phyloP scores from a whole-genome alignment of 2,797 vertebrate species.

The Holocentrus rufus region DNA sequence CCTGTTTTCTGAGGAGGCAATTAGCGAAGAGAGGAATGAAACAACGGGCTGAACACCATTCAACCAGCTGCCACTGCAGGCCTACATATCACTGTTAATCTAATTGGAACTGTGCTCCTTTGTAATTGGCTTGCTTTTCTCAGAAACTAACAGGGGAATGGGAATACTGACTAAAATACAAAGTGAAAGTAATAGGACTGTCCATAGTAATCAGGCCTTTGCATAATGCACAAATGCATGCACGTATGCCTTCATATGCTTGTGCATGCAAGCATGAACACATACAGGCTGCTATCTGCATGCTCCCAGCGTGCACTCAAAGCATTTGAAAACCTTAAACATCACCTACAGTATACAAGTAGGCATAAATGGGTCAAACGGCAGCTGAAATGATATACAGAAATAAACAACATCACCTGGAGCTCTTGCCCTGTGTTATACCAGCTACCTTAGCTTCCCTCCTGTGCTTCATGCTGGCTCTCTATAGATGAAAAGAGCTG shows the following conservation, averaged over 20 bases:
- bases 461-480: constrained; percentile 50
- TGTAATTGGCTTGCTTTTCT: constrained; percentile 63
- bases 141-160: constrained; percentile 36
- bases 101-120: constrained; percentile 55
- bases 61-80: constrained; percentile 49
- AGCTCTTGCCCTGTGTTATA: constrained; percentile 37
- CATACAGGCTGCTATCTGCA: not conserved
- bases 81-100: constrained; percentile 64
- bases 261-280: constrained; percentile 3
- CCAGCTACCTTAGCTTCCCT: constrained; percentile 36
- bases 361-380: constrained; percentile 36
- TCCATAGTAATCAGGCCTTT: constrained; percentile 40
- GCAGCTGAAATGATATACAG: constrained; percentile 8
- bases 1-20: constrained; percentile 49
- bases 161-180: constrained; percentile 41
- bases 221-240: constrained; percentile 18
- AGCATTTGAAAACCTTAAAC: not conserved
- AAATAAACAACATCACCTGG: constrained; percentile 43
- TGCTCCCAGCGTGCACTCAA: not conserved
- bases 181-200: constrained; percentile 45
- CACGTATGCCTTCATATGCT: constrained; percentile 10
- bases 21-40: constrained; percentile 46
- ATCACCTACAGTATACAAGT: not conserved
- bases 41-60: constrained; percentile 47
- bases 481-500: constrained; percentile 56